Base-by-base conservation (phyloP, 2,888 invertebrate species). In the Tribolium freemani region DNA sequence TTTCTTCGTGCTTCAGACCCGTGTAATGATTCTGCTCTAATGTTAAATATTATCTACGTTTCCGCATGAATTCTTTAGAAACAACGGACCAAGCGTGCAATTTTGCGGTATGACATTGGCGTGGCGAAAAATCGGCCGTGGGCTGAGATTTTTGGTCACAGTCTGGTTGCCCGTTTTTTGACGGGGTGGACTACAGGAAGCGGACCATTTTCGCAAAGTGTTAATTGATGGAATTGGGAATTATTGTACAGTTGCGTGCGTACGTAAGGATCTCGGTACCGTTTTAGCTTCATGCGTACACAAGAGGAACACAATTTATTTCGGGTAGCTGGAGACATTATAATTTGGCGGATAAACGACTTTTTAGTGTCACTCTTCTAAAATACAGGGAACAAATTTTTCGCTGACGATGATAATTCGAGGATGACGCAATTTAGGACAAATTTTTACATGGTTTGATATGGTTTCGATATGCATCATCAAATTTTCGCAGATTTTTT, bases 21-120 rank as follows among this genome's bases (percentile, higher is more conserved):
- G 78, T 78, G 77, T 83, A 83, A 83, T 82, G 80, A 80, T 77
- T 78, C 78, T 73, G 68, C 71, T 71, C 78, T 84, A 84, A 85
- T 84, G 83, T 79, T 83, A 81, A 84, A 83, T 84, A 85, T 84
- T 85, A 85, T 81, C 83, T 75, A 51, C 72, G 79, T 84, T 84
- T 84, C 81, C 84, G 85, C 84, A 81, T 85, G 81, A 85, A 84
- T 84, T 85, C 77, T 70, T 81, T 78, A 67, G 63, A 72, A 73
- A 75, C 75, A 71, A 75, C 76, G 73, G 76, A 75, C 78, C 69
- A 77, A 79, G 77, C 80, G 81, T 81, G 81, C 76, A 76, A 76
- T 78, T 69, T 76, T 78, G 73, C 69, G 70, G 74, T 76, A 38
- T 26, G 44, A 51, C 66, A 56, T 26, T 48, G 48, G 30, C 60